Base-by-base conservation (phyloP, 2,113 vertebrate genomes). In the Ceyx melanurus region DNA sequence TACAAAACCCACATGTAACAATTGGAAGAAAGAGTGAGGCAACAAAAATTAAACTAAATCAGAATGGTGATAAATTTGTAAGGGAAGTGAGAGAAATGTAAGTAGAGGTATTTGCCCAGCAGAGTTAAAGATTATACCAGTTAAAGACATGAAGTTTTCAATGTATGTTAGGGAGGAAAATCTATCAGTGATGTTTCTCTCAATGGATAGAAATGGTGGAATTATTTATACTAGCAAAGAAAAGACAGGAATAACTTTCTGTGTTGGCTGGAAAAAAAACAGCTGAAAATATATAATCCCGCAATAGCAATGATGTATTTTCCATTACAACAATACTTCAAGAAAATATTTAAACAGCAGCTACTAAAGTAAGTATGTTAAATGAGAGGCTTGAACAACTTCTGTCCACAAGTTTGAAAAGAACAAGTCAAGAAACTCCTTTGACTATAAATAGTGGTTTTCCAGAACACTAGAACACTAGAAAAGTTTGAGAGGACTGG, bases 271-370 rank as follows among this genome's bases (percentile, higher is more conserved):
- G 87, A 86, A 93, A 92, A 90, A 43, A 0, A 53, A 6, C 33
- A 67, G 31, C 31, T 92, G 89, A 94, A 93, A 87, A 89, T 62
- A 73, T 7, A 80, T 70, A 74, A 89, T 64, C 60, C 75, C 0
- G 3, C 3, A 13, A 54, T 35, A 72, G 53, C 67, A 80, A 62
- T 87, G 84, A 92, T 91, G 64, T 82, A 77, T 74, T 94, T 96
- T 95, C 81, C 87, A 85, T 89, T 88, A 82, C 60, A 92, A 89
- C 60, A 89, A 70, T 86, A 90, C 85, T 82, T 94, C 91, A 89
- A 76, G 74, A 93, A 91, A 90, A 85, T 58, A 17, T 89, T 95
- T 91, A 80, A 91, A 87, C 33, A 85, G 43, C 81, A 92, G 56
- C 87, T 89, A 67, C 71, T 82, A 71, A 89, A 82, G 28, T 26